Base-by-base conservation (phyloP, 2,113 vertebrate genomes). In the Leucopternis melanops region DNA sequence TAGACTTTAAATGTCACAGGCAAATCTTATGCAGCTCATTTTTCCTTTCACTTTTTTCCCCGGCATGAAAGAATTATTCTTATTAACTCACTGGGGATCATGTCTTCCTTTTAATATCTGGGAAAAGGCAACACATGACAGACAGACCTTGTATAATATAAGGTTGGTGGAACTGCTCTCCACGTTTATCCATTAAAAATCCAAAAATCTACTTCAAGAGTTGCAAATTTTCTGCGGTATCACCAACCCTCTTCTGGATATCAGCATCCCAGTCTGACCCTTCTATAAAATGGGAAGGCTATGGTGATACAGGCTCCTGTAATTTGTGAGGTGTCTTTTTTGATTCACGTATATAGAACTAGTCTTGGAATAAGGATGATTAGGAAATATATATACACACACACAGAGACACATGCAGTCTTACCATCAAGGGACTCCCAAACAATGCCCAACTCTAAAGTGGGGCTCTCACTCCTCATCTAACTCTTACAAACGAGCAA, bases 1-100 rank as follows among this genome's bases (percentile, higher is more conserved):
- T 92, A 80, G 71, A 80, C 72, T 92, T 85, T 44, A 95, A 92
- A 94, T 91, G 89, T 72, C 94, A 95, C 57, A 73, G 73, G 61
- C 71, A 92, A 94, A 93, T 75, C 72, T 94, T 69, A 72, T 3
- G 38, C 73, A 74, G 66, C 66, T 86, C 87, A 77, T 84, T 92
- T 82, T 82, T 80, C 65, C 50, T 93, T 83, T 73, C 42, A n/a
- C 38, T 75, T 69, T 72, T 80, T 86, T 84, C 9, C 55, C 38
- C 0, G 1, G 29, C 50, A 77, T 92, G 70, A 92, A 96, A 93
- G 52, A 81, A 85, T 67, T 63, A 86, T 49, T 91, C 75, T 36
- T 77, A 74, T 71, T 83, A 87, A 92, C 71, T 95, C 91, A 66
- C 79, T 38, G 29, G 69, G n/a, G 86, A 69, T 62, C 69, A 47